Evolutionary conservation across 2,888 invertebrate genomes (phyloP).

Genomic region (Rotaria macrura): DNA sequence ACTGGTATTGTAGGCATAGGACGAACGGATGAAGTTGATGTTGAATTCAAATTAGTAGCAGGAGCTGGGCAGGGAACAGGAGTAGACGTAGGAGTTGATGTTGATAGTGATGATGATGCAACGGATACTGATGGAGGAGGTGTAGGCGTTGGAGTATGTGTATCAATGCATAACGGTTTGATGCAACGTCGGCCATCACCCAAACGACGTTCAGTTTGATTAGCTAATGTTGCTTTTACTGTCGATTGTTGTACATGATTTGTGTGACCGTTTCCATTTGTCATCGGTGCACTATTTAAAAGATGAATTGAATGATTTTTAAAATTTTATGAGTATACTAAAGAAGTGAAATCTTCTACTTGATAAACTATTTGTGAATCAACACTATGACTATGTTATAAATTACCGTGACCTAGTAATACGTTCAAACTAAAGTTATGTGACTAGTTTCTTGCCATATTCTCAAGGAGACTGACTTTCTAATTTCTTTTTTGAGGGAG

Average conservation of each 20-base stretch:
- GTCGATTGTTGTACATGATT: not conserved
- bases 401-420: too few relatives aligned
- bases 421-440: too few relatives aligned
- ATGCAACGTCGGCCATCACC: constrained; percentile 88
- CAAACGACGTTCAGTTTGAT: constrained; percentile 79
- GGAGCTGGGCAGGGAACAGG: not conserved
- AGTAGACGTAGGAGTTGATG: not conserved
- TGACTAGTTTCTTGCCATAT: too few relatives aligned
- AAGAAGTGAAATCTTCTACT: too few relatives aligned
- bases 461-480: too few relatives aligned
- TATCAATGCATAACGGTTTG: constrained; percentile 67
- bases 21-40: not conserved
- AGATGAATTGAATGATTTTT: too few relatives aligned
- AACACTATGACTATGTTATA: too few relatives aligned
- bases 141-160: not conserved
- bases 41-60: not conserved
- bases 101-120: not conserved
- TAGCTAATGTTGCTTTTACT: not conserved
- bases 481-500: too few relatives aligned
- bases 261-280: not conserved
- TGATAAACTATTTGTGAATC: too few relatives aligned
- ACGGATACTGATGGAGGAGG: not conserved
- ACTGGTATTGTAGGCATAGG: not conserved
- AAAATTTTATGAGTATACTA: too few relatives aligned
- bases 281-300: not conserved